Conservation (phyloP, 92 coral and sea anemone species). For the Blastomussa wellsi region DNA sequence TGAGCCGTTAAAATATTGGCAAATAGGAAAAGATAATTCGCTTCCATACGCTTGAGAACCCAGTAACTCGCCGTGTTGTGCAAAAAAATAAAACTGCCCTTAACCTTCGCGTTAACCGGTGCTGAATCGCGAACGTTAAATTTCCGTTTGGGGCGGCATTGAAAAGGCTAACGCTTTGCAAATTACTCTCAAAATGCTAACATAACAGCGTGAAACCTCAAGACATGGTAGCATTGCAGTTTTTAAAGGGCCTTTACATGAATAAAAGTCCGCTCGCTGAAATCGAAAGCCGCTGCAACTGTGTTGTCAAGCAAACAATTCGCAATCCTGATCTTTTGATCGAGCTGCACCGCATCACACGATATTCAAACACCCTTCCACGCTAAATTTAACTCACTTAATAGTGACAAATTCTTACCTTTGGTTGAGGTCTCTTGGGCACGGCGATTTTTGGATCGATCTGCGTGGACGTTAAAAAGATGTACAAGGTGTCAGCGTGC, state of each 20-base stretch:
- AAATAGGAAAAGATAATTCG: constrained; percentile 39
- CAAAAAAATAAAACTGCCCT: constrained; percentile 18
- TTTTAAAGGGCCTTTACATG: not conserved
- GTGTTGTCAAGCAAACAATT: constrained; percentile 46
- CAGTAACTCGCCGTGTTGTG: not conserved
- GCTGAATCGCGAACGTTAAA: constrained; percentile 17
- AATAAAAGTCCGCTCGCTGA: constrained; percentile 17
- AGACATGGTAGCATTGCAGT: not conserved
- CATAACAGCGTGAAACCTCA: constrained; percentile 31
- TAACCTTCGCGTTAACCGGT: constrained; percentile 21
- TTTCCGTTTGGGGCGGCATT: constrained; percentile 40
- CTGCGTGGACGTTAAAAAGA: constrained; percentile 59
- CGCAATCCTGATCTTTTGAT: constrained; percentile 64
- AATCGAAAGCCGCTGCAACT: constrained; percentile 43
- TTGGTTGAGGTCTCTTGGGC: constrained; percentile 94
- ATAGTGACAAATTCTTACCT: constrained; percentile 69
- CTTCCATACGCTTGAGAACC: constrained; percentile 2
- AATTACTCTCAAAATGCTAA: constrained; percentile 31
- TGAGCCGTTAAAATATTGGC: constrained; percentile 23
- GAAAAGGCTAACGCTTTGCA: constrained; percentile 46
- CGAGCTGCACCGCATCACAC: constrained; percentile 38
- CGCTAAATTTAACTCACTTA: constrained; percentile 38
- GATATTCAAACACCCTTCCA: constrained; percentile 46
- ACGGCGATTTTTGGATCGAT: constrained; percentile 97
- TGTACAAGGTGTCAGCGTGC: constrained; percentile 35